Percentiles rank a stretch among this genome's conserved stretches.
These are phyloP conservation scores for Drosophila mayri DNA, from an alignment of 1,140 invertebrate species.

Conservation along the genomic window DNA sequence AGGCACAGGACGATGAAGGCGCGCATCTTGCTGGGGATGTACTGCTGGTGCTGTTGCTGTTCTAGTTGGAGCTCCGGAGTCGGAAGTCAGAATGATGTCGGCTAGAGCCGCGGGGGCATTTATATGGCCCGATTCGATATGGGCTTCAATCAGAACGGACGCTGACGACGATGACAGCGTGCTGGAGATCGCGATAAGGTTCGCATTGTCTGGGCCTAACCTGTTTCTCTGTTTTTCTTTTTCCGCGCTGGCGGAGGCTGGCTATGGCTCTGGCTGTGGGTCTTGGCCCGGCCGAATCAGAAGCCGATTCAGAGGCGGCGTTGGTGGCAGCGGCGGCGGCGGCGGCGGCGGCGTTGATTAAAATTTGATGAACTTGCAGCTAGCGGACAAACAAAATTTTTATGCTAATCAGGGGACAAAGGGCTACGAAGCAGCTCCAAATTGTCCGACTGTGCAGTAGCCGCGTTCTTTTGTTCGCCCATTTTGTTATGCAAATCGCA, in stretches of 20 bases:
- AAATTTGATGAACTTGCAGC: conserved; percentile 80
- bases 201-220: conserved; percentile 63
- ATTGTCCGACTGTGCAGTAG: conserved; percentile 76
- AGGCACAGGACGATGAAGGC: conserved; percentile 75
- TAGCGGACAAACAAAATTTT: conserved; percentile 69
- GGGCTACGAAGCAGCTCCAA: conserved; percentile 58
- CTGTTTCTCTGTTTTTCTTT: conserved; percentile 67
- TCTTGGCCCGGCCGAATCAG: conserved; percentile 21
- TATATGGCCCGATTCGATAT: conserved; percentile 57
- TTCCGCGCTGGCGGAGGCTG: conserved; percentile 39
- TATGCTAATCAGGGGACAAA: conserved; percentile 66
- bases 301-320: conserved; percentile 11
- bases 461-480: conserved; percentile 76
- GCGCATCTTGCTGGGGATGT: conserved; percentile 57
- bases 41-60: conserved; percentile 24
- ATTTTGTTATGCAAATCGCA: conserved; percentile 80
- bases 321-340: conserved; percentile 11
- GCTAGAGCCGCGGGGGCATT: conserved; percentile 48
- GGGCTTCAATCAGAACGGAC: conserved; percentile 71
- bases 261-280: conserved; percentile 18
- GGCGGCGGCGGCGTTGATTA: conserved; percentile 65
- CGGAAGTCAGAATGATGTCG: conserved; percentile 74
- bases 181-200: conserved; percentile 71
- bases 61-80: conserved; percentile 71
- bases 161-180: conserved; percentile 41